Base-by-base conservation (phyloP, 2,888 invertebrate species). In the Andrena flavipes region DNA sequence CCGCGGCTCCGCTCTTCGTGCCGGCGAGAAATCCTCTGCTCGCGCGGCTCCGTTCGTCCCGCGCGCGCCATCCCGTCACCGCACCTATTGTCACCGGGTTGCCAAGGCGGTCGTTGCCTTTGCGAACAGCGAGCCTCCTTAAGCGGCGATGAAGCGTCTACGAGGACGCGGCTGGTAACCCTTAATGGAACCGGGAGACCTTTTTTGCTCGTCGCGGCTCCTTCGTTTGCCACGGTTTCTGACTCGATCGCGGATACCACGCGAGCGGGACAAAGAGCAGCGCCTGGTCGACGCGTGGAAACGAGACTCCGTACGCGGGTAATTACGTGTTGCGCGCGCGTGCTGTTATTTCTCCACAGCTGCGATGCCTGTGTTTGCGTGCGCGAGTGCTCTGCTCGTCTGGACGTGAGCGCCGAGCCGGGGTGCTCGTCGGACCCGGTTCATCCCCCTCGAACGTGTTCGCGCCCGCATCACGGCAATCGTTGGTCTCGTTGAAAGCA, bases 121-220 rank as follows among this genome's bases (percentile, higher is more conserved):
- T 74, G 51, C 51, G 62, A 29, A 68, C 35, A 59, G 35, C 60
- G 63, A 54, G 20, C 8, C 35, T 70, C 81, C 80, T 75, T 75
- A 67, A 74, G 56, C 82, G 71, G 60, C 65, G 70, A 76, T 80
- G 80, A 86, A 72, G 70, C 86, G 78, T 86, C 78, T 64, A 62
- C 75, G 76, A 76, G 73, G 30, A 83, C 63, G 83, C 71, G 63
- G 59, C 64, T 33, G 62, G 67, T 62, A 42, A 42, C 51, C 76
- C 78, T 77, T 81, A 76, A 78, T 74, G 80, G 80, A 64, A 49
- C 54, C 59, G 35, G 63, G 30, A 49, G 59, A 56, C 23, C 30
- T 79, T 79, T 77, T 77, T 79, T 78, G 64, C 49, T 59, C 49
- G 64, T 49, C 56, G 23, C 48, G 13, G 35, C 78, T 69, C 49